A percentile compares a stretch with the other conserved stretches of the same genome.
These are phyloP conservation scores for Monomorium pharaonis DNA, from an alignment of 1,140 invertebrate genomes.

Conservation along the genomic window DNA sequence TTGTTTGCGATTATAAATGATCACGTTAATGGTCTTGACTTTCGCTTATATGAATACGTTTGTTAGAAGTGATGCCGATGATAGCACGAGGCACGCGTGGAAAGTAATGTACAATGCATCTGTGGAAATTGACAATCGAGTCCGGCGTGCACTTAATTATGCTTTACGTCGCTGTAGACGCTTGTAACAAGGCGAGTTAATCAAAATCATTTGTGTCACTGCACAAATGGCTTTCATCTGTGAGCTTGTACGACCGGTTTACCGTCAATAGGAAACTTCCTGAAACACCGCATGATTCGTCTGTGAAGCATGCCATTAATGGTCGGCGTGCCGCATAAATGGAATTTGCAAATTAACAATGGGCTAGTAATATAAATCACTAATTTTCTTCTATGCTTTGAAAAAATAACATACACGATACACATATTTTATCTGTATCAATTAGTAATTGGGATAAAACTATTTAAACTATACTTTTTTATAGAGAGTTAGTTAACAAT, in stretches of 20 bases:
- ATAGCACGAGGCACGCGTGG: slow-evolving; percentile 44
- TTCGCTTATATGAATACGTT: slow-evolving; percentile 38
- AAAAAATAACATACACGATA: background rate
- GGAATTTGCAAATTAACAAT: slow-evolving; percentile 48
- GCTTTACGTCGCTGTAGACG: slow-evolving; percentile 50
- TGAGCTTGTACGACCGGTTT: slow-evolving; percentile 38
- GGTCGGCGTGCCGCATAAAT: background rate
- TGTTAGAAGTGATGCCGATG: slow-evolving; percentile 43
- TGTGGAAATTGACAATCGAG: slow-evolving; percentile 54
- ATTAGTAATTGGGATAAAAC: background rate
- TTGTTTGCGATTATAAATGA: slow-evolving; percentile 38
- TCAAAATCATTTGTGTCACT: slow-evolving; percentile 63
- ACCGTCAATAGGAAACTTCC: slow-evolving; percentile 50
- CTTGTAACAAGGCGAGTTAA: slow-evolving; percentile 61
- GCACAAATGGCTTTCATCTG: slow-evolving; percentile 57
- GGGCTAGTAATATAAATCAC: slow-evolving; percentile 37
- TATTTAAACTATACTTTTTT: background rate
- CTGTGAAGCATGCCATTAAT: slow-evolving; percentile 37
- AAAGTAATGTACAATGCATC: slow-evolving; percentile 49
- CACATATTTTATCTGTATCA: background rate
- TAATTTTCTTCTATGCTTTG: background rate
- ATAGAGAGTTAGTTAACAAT: background rate
- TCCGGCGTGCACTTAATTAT: slow-evolving; percentile 54
- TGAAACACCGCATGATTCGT: slow-evolving; percentile 51
- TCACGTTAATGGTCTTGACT: slow-evolving; percentile 26